Evolutionary conservation across 2,888 invertebrate genomes (phyloP), one percentile per base, ranked within the genome.

Genomic region (Ochlodes sylvanus): DNA sequence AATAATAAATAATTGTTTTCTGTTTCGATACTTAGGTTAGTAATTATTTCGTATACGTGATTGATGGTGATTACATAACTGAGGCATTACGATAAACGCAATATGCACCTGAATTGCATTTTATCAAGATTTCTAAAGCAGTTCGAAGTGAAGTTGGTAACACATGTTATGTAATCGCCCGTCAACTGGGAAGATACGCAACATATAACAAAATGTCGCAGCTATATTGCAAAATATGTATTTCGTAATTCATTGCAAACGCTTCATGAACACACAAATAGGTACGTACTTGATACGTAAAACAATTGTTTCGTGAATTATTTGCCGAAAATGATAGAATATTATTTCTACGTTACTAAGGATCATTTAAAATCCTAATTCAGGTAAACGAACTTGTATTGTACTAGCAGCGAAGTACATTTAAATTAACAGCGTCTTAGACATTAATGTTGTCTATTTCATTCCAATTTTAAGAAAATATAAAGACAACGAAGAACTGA

Each of bases 191-290:
- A 74, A 75, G 72, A 76, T 71, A 70, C 72, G 70, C 71, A 69
- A 71, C 66, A 72, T 72, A 72, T 75, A 75, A 75, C 69, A 66
- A 73, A 47, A 71, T 70, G 72, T 75, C 73, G 72, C 70, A 70
- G 72, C 55, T 64, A 63, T 68, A 70, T 76, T 76, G 73, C 76
- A 70, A 74, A 75, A 73, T 71, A 64, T 67, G 55, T 69, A 69
- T 70, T 69, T 71, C 70, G 69, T 68, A 71, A 70, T 72, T 61
- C 70, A 70, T 69, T 63, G 14, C 42, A 12, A 38, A 32, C 27
- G 15, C 42, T 21, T 47, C 7, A 42, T 15, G n/a, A 54, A 57
- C 69, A 64, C 69, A 69, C 68, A 69, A 72, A 50, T 42, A 62
- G 14, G 14, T 27, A 19, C 38, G 5, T n/a, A n/a, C n/a, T n/a